A percentile compares a stretch with the other conserved stretches of the same genome.
Conservation (phyloP, 2,797 vertebrate species). For the Lutjanus campechanus region DNA sequence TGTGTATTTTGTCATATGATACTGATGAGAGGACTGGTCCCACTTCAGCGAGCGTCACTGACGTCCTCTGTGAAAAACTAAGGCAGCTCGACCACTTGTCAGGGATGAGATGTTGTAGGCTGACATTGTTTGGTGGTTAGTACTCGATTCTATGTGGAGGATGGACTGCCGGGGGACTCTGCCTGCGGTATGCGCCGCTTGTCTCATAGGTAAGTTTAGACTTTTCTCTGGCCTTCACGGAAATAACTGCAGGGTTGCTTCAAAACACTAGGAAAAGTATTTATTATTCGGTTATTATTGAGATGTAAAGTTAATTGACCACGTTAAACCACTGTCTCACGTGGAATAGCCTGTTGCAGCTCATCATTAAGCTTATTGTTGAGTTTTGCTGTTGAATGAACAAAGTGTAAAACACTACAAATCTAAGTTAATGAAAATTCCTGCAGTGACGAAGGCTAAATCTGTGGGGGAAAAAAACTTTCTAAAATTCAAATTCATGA, state of each 20-base stretch:
- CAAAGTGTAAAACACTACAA: background rate
- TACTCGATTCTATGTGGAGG: conserved; percentile 56
- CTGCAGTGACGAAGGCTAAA: background rate
- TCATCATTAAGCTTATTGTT: background rate
- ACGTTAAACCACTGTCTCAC: background rate
- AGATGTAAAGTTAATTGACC: background rate
- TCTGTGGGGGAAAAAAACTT: background rate
- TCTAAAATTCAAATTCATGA: background rate
- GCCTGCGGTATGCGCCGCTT: conserved; percentile 68
- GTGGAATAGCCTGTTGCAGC: background rate
- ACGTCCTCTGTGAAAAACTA: conserved; percentile 51
- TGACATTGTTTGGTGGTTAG: conserved; percentile 35
- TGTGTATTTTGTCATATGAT: conserved; percentile 84
- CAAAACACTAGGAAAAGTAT: background rate
- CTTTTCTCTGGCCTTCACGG: background rate
- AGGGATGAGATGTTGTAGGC: conserved; percentile 70
- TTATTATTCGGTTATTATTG: background rate
- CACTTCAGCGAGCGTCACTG: conserved; percentile 2
- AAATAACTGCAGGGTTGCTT: background rate
- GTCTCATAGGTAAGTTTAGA: conserved; percentile 75
- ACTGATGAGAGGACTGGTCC: conserved; percentile 66
- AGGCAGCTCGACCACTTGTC: conserved; percentile 50
- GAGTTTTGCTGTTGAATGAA: background rate
- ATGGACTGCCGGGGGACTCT: conserved; percentile 73
- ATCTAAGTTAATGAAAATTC: background rate